Evolutionary conservation across 2,888 invertebrate species (phyloP), one percentile per base, ranked within the genome.

Genomic region (Dryococelus australis): DNA sequence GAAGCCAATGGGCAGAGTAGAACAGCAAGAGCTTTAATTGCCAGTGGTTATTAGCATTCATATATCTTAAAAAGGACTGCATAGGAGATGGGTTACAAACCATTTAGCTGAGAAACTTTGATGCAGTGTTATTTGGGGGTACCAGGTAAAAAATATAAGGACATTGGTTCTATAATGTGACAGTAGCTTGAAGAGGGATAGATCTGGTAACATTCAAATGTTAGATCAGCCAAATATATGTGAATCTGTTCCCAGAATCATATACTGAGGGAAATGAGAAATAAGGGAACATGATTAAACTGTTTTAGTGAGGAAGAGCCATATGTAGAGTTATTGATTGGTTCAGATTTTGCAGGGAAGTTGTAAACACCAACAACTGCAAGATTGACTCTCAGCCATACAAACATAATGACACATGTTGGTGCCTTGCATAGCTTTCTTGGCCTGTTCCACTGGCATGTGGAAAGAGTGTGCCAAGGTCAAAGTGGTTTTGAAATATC

Each of bases 11-110:
- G 28, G 27, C 24, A 24, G 12, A 80, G 28, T 16, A 26, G n/a
- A 28, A 80, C 80, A 27, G 80, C 24, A 80, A 80, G 80, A 80
- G 80, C 80, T 27, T 28, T 80, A 12, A 80, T 80, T 28, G 35
- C 35, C 4, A 35, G 2, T 35, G 35, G 35, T 35, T 35, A 35
- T 35, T 35, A 35, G 35, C 35, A 35, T 35, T 35, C 1, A 35
- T 35, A 35, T 35, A 35, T 35, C 35, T 35, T 35, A 4, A 35
- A 35, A 35, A 35, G 35, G 4, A 35, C 35, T 35, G 35, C 35
- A 35, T 1, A 35, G 35, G 35, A 35, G 35, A 35, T 35, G 35
- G n/a, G 80, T 27, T 80, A 80, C 28, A 26, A 80, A 24, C 80
- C 80, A 12, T 13, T n/a, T 2, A n/a, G 28, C 27, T 80, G 8